Evolutionary conservation across 2,113 vertebrate genomes (phyloP), one percentile per base, ranked within the genome.

Genomic region (rat (Rattus norvegicus)): DNA sequence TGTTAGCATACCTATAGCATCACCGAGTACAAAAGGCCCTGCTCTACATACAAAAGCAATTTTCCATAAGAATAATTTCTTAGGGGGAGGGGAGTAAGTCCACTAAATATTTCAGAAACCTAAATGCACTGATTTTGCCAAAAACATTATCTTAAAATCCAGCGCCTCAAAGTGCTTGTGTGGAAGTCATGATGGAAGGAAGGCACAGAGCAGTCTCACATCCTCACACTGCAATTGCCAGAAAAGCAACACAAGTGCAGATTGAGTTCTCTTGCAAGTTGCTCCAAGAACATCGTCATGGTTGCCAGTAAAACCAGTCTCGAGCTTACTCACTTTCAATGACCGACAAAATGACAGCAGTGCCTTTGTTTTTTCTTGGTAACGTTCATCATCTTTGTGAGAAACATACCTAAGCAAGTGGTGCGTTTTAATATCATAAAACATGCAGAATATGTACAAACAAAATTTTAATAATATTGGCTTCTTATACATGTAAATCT

Each of bases 361-460:
- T 89, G 79, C 20, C 56, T 90, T 54, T 94, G 95, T 72, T 97
- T 83, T 43, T 96, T 97, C 89, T 77, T 97, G 95, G 88, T 98
- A 96, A 97, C 97, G 97, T 98, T 97, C 96, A 96, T 98, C 96
- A 97, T 97, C 97, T 98, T 98, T 97, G 95, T 97, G 98, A 96
- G 98, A 98, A 98, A 98, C 98, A 98, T 97, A 98, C 92, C 90
- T 98, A 98, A 95, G 98, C 97, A 98, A 98, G 98, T 97, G 98
- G 98, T 98, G 97, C 75, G 96, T 95, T 97, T 96, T 98, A 98
- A 99, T 99, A 99, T 98, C 98, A 98, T 98, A 98, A 98, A 98
- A 98, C 99, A 98, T 99, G 99, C 99, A 98, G 98, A 98, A 95
- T 99, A 99, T 99, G 97, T 99, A 99, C 99, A 99, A 99, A 99